Evolutionary conservation across 2,888 invertebrate genomes (phyloP), one percentile per base, ranked within the genome.

Genomic region (Oxyteleia sp.): DNA sequence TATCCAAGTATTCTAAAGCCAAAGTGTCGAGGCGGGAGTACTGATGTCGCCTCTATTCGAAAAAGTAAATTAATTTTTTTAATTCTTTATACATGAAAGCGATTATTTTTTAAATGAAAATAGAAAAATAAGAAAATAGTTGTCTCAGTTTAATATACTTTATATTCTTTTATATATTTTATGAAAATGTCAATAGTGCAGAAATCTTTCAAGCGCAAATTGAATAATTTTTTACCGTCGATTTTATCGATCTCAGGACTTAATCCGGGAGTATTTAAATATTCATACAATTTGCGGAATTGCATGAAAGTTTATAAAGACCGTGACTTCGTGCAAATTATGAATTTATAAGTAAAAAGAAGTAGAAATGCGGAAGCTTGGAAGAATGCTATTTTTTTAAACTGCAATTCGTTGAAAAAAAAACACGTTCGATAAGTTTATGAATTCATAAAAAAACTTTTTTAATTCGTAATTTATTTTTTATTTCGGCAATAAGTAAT

Each of bases 401-500:
- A 69, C 18, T 55, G 7, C 43, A 15, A 51, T 41, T 55, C 18
- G 29, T 29, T n/a, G 18, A 41, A 41, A n/a, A 10, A 35, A 41
- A 41, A 29, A 53, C 26, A n/a, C 18, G 29, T 43, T 26, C 53
- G 43, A 35, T 26, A 10, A 26, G 53, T 59, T 59, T 71, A 49
- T 72, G 72, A 43, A 63, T 72, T 51, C 41, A 29, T 72, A 51
- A 59, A 38, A 16, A 18, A 15, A 57, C 23, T 49, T 66, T 61
- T 72, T 72, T 53, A 69, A 69, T 69, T 57, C 32, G 45, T 71
- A 41, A 71, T 49, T 38, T 59, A 72, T 72, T 61, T 61, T 72
- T 29, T 61, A 72, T 26, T 23, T 71, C 26, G 41, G 16, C 47
- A 38, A 32, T 45, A 55, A 72, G 29, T 41, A 29, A 59, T 71